Evolutionary conservation across 2,113 vertebrate genomes (phyloP).

Genomic region (Centropus bengalensis): DNA sequence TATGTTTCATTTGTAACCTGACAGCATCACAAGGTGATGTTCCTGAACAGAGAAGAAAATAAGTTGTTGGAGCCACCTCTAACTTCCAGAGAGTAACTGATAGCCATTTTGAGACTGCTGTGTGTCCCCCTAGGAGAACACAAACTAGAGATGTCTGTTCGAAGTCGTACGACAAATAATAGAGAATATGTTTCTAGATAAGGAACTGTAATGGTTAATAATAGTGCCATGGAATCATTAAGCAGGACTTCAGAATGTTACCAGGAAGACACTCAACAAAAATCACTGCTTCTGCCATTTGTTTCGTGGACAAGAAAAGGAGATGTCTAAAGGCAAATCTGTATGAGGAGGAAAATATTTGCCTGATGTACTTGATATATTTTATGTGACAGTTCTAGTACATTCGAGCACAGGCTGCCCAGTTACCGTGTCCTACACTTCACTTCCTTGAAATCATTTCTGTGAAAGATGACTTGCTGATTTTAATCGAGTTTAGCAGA

Average conservation of each 20-base stretch:
- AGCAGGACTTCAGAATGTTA: background rate
- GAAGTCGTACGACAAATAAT: conserved; percentile 3
- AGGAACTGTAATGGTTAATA: background rate
- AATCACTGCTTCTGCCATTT: conserved; percentile 28
- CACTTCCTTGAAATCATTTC: conserved; percentile 75
- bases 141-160: background rate
- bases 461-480: conserved; percentile 66
- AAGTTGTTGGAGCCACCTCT: background rate
- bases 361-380: conserved; percentile 57
- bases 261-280: background rate
- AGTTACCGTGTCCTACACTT: conserved; percentile 69
- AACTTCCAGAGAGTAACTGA: background rate
- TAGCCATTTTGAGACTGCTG: background rate
- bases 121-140: background rate
- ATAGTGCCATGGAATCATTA: background rate
- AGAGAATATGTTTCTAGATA: background rate
- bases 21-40: background rate
- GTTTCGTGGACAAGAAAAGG: conserved; percentile 11
- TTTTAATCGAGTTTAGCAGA: conserved; percentile 63
- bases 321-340: conserved; percentile 61
- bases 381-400: conserved; percentile 68
- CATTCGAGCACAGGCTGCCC: conserved; percentile 45
- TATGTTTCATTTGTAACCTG: background rate
- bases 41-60: background rate
- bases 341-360: conserved; percentile 21